Conservation (phyloP, 2,888 invertebrate genomes). For the Aporophyla lueneburgensis region DNA sequence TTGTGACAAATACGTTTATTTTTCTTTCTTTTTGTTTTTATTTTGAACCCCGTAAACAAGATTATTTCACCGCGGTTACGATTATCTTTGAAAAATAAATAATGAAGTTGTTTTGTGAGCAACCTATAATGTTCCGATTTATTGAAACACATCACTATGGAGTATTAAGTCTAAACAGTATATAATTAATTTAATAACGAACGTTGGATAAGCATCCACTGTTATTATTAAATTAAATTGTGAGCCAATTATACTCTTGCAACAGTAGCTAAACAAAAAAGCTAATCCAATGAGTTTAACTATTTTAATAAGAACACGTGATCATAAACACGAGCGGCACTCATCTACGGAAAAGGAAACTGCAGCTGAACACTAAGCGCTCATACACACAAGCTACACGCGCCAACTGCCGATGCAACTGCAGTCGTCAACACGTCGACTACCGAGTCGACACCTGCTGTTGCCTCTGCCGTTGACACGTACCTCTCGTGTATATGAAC, state of each 20-base stretch:
- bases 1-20: neutral
- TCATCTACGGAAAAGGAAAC: neutral
- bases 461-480: neutral
- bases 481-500: neutral
- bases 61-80: no score
- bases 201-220: neutral
- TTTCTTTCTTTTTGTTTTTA: neutral
- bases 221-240: neutral
- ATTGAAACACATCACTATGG: neutral
- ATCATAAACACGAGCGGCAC: neutral
- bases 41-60: neutral
- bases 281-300: neutral
- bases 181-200: neutral
- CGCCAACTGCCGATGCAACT: neutral
- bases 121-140: neutral
- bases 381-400: neutral
- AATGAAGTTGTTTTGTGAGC: neutral
- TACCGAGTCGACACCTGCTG: no score
- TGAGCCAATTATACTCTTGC: neutral
- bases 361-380: no score
- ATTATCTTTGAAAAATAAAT: neutral
- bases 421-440: neutral
- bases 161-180: neutral
- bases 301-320: neutral
- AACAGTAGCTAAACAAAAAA: neutral